Conservation (phyloP, 2,113 vertebrate species). For the Lophotis ruficrista region DNA sequence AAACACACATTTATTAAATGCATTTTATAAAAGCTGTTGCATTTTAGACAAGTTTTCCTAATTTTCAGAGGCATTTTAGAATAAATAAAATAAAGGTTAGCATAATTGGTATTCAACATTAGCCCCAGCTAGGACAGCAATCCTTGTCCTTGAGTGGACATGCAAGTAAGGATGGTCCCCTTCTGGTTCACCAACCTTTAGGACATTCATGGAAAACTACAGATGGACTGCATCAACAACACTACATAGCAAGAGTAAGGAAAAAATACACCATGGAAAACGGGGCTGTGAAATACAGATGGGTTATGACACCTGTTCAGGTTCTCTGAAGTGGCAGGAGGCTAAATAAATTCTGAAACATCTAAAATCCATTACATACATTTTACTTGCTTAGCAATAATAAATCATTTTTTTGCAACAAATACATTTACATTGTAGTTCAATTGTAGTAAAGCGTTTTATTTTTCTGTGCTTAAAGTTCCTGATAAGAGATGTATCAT, state of each 20-base stretch:
- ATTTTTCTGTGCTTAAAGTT: constrained; percentile 33
- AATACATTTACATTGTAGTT: constrained; percentile 63
- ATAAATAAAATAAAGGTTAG: constrained; percentile 93
- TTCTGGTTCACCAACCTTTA: constrained; percentile 69
- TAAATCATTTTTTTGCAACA: constrained; percentile 65
- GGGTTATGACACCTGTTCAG: constrained; percentile 39
- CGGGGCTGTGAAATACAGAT: constrained; percentile 52
- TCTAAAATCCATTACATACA: constrained; percentile 36
- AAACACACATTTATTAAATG: constrained; percentile 97
- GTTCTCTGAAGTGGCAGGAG: constrained; percentile 47
- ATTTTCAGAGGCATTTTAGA: constrained; percentile 89
- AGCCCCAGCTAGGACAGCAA: constrained; percentile 71
- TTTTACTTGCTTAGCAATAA: constrained; percentile 55
- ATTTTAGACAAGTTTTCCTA: constrained; percentile 87
- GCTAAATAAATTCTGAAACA: constrained; percentile 53
- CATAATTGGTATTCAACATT: constrained; percentile 68
- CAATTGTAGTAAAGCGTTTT: neutral
- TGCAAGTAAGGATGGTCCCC: constrained; percentile 46
- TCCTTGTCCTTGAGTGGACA: constrained; percentile 67
- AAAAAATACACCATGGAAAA: constrained; percentile 52
- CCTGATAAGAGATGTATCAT: constrained; percentile 61
- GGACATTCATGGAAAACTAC: constrained; percentile 70
- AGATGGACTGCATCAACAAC: constrained; percentile 75
- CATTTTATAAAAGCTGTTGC: constrained; percentile 95
- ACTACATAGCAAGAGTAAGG: constrained; percentile 76